phyloP scores from a whole-genome alignment of 2,797 vertebrate genomes.

The Thamnophis elegans region DNA sequence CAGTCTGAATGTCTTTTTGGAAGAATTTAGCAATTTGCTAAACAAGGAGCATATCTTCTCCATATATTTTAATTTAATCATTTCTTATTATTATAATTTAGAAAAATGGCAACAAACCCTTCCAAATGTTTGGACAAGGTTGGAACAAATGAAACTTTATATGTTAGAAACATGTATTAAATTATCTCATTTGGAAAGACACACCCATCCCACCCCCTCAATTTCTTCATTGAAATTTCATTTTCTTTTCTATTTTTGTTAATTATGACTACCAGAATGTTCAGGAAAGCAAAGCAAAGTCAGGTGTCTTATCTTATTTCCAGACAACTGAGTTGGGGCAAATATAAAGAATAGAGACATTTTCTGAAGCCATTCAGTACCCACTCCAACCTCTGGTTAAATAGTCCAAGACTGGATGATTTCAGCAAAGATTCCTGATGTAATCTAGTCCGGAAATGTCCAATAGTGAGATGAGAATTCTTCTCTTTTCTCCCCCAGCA shows the following conservation, averaged over 20 bases:
- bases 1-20: neutral
- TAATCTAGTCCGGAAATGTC: neutral
- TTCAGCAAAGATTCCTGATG: neutral
- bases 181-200: neutral
- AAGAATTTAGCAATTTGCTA: neutral
- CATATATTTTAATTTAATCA: neutral
- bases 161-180: neutral
- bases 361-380: neutral
- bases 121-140: neutral
- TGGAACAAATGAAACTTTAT: neutral
- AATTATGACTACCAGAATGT: neutral
- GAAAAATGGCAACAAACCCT: neutral
- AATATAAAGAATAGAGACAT: neutral
- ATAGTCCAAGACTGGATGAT: neutral
- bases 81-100: neutral
- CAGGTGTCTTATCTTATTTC: neutral
- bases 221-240: conserved; percentile 19
- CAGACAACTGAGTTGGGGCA: neutral
- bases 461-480: neutral
- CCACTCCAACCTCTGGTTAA: neutral
- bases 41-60: neutral
- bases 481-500: neutral
- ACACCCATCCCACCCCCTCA: neutral
- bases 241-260: conserved; percentile 9
- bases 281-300: conserved; percentile 21